Evolutionary conservation across 2,888 invertebrate species (phyloP).

Genomic region (Orthosia gothica): DNA sequence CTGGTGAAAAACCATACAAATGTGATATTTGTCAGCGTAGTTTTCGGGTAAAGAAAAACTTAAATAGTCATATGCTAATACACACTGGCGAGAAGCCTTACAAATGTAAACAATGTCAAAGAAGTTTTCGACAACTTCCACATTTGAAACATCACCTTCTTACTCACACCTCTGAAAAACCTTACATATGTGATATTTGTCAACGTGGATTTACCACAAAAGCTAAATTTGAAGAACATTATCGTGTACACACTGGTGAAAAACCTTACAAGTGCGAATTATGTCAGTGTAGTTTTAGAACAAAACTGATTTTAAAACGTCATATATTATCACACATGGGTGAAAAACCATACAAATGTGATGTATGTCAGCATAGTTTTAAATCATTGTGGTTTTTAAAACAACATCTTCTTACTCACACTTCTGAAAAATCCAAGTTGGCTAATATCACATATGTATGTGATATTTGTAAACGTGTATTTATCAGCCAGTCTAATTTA

Average conservation of each 20-base stretch:
- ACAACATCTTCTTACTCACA: too few relatives aligned
- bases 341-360: constrained; percentile 31
- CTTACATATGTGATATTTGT: constrained; percentile 23
- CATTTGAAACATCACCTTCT: constrained; percentile 26
- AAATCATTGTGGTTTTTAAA: too few relatives aligned
- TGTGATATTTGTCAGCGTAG: constrained; percentile 25
- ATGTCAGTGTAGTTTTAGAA: constrained; percentile 32
- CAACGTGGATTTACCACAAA: constrained; percentile 1
- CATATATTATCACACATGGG: constrained; percentile 24
- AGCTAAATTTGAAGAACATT: constrained; percentile 3
- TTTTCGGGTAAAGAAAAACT: constrained; percentile 23
- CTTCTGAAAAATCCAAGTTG: too few relatives aligned
- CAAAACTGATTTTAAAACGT: neutral
- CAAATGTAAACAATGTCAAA: constrained; percentile 18
- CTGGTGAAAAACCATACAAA: constrained; percentile 37
- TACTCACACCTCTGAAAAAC: constrained; percentile 32
- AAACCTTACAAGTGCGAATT: constrained; percentile 33
- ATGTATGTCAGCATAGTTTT: constrained; percentile 6
- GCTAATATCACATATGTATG: too few relatives aligned
- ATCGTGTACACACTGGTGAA: constrained; percentile 22
- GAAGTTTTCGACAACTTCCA: constrained; percentile 5
- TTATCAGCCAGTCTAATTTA: too few relatives aligned
- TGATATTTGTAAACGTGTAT: too few relatives aligned
- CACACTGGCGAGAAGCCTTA: constrained; percentile 38
- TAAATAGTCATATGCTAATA: constrained; percentile 19